Evolutionary conservation across 2,797 vertebrate genomes (phyloP), one percentile per base, ranked within the genome.

Genomic region (Tenualosa thibaudeaui): DNA sequence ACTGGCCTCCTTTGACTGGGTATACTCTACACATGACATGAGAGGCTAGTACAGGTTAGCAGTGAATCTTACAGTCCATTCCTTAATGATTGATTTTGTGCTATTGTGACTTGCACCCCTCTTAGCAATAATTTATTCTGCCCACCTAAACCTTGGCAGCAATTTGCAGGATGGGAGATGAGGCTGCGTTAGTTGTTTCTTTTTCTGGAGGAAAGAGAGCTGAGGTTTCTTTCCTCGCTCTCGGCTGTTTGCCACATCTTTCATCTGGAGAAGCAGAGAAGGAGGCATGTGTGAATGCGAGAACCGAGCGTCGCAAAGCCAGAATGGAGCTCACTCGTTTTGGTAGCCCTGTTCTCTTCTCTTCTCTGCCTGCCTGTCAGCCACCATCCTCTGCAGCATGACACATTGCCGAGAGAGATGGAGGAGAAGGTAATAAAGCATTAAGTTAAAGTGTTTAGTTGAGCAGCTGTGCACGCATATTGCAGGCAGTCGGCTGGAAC

Each of bases 401-500:
- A 88, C 87, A 89, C 88, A 89, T 68, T 86, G 88, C 60, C 17
- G 81, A 83, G 81, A 87, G 56, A 88, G 58, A 85, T 86, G 84
- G 84, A 89, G 81, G 82, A 86, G 85, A 43, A 82, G 82, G 31
- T 60, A 56, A 87, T 88, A 84, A 65, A 83, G 86, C 88, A 88
- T 86, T 37, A 60, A 84, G 81, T 82, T 83, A 86, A 8, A 60
- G 85, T 85, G 68, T 82, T 89, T 84, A 85, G 56, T 75, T 49
- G 82, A 83, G 82, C 87, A 90, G 89, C 88, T 89, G 82, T 86
- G 86, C 85, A 88, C 65, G 83, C 86, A 88, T 90, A 84, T 89
- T 89, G 81, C 56, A 86, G 88, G 87, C 85, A 87, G 84, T 82
- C 60, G 65, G 50, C 49, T 81, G 51, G 68, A 88, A 81, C 46